Evolutionary conservation across 1,140 invertebrate genomes (phyloP).

Genomic region (Aphelinus certus): DNA sequence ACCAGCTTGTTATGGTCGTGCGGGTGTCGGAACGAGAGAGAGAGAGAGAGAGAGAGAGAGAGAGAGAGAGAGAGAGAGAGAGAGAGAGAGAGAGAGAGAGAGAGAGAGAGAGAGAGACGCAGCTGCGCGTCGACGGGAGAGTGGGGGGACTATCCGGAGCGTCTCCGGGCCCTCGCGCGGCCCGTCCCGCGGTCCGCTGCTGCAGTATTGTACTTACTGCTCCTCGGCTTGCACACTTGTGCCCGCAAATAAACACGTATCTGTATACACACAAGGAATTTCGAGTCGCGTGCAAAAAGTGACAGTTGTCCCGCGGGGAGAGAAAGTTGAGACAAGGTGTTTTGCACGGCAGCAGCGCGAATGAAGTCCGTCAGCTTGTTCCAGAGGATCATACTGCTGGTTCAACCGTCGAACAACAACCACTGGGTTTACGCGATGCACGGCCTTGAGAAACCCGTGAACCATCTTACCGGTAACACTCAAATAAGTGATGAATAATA

Average conservation of each 20-base stretch:
- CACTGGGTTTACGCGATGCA: constrained; percentile 54
- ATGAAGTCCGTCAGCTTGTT: not conserved
- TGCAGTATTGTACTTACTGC: too few relatives aligned
- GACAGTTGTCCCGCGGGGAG: too few relatives aligned
- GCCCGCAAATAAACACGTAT: too few relatives aligned
- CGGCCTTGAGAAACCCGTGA: constrained; percentile 51
- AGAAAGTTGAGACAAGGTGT: too few relatives aligned
- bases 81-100: not conserved
- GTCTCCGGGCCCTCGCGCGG: not conserved
- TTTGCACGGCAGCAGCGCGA: too few relatives aligned
- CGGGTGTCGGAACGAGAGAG: too few relatives aligned
- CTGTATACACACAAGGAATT: too few relatives aligned
- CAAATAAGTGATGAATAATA: too few relatives aligned
- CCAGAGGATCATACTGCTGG: constrained; percentile 44
- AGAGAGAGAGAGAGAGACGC: not conserved
- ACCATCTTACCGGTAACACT: constrained; percentile 50
- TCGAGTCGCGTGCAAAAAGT: too few relatives aligned
- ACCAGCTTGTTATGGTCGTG: not conserved
- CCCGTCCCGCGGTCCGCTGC: too few relatives aligned
- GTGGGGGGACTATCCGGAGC: not conserved
- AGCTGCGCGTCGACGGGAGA: not conserved
- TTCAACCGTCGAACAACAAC: constrained; percentile 47
- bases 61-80: not conserved
- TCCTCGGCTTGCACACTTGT: too few relatives aligned
- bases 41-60: not conserved